Percentiles rank a stretch among this genome's conserved stretches.
These are phyloP conservation scores for Serilophus lunatus DNA, from an alignment of 2,113 vertebrate species.

Conservation along the genomic window DNA sequence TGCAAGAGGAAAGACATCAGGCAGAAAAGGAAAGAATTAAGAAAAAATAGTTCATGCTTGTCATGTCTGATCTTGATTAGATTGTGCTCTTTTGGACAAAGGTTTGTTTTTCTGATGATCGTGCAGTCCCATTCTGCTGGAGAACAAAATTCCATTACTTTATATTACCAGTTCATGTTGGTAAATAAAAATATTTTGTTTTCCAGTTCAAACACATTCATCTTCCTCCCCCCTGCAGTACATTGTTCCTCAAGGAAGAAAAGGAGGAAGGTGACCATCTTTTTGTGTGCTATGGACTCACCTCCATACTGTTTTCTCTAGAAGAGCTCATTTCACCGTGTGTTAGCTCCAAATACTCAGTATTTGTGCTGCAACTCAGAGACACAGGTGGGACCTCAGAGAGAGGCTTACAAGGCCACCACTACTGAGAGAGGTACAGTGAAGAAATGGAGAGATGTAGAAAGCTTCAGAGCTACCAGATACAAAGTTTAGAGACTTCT, in stretches of 20 bases:
- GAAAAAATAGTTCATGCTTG: neutral
- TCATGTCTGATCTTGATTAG: neutral
- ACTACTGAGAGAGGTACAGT: neutral
- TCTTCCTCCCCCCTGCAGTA: neutral
- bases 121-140: neutral
- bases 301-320: neutral
- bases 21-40: neutral
- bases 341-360: neutral
- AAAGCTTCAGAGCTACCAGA: neutral
- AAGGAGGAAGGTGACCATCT: neutral
- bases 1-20: neutral
- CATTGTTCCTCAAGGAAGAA: neutral
- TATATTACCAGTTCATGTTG: neutral
- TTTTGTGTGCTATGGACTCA: neutral
- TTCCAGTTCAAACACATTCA: neutral
- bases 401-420: neutral
- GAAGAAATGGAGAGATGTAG: neutral
- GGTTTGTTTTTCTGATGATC: neutral
- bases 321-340: neutral
- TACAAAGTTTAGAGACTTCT: neutral
- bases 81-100: neutral
- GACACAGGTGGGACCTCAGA: neutral
- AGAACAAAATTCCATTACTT: neutral
- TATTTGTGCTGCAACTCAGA: neutral
- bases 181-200: neutral